Base-by-base conservation (phyloP, 2,888 invertebrate species). In the Myathropa florea region DNA sequence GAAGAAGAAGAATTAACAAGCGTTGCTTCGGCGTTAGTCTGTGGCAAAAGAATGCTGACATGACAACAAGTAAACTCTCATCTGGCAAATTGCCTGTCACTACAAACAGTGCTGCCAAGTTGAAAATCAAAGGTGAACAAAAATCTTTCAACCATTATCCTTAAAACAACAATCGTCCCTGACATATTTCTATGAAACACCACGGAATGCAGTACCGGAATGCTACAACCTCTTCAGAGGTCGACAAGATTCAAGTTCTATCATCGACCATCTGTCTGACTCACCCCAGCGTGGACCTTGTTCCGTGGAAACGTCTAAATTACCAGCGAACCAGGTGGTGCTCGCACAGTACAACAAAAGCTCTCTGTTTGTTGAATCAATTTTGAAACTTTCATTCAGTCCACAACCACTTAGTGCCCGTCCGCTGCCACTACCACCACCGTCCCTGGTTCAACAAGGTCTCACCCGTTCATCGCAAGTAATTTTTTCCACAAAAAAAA, bases 361-460 rank as follows among this genome's bases (percentile, higher is more conserved):
- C 60, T 57, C 46, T 46, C 63, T 81, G 68, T 81, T 81, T 81
- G 75, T 68, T 53, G 14, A 70, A 81, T 68, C 18, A 57, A 81
- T 81, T 81, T 68, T 18, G 39, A 75, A 57, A 73, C 80, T 68
- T 75, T 46, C 80, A 81, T 73, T 79, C 72, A 60, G 39, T 79
- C 53, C 28, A 75, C 28, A 59, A 30, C 12, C 57, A 46, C 46
- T 46, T 18, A 46, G 46, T 46, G 46, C 18, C 3, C 33, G 33
- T 53, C n/a, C 3, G 7, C 18, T 24, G 33, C 10, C 26, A 18
- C 33, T 18, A 18, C 46, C 18, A 10, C n/a, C 36, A 2, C 23
- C 18, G 6, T 30, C 61, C 28, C 68, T 55, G 53, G 28, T 60
- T 46, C 30, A 61, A 53, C 70, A 71, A n/a, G 33, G 36, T 12